Conservation (phyloP, 2,113 vertebrate species). For the Apteryx owenii region DNA sequence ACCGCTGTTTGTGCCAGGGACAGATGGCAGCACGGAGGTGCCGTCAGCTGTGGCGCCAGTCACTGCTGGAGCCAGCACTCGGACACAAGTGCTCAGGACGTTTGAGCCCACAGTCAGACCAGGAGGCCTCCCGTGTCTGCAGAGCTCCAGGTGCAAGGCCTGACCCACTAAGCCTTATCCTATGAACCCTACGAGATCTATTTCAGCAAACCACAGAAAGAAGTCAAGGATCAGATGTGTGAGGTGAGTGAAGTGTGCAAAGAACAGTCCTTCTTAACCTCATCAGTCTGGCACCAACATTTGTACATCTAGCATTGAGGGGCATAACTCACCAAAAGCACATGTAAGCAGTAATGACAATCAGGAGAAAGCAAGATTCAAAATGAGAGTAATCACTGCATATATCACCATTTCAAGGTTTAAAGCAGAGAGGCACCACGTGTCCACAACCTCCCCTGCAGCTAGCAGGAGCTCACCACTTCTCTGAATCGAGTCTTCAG, state of each 20-base stretch:
- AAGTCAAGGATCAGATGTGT: not conserved
- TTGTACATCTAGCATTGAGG: not conserved
- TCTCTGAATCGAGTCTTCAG: not conserved
- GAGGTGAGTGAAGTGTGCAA: not conserved
- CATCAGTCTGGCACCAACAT: rapidly evolving
- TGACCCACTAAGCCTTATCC: not conserved
- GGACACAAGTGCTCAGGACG: not conserved
- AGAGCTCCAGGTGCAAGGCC: not conserved
- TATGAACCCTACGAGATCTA: rapidly evolving
- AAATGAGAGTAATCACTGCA: not conserved
- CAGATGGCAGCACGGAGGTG: not conserved
- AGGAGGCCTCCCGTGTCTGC: not conserved
- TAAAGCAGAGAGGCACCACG: not conserved
- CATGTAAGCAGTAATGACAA: not conserved
- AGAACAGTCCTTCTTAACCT: not conserved
- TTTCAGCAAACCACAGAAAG: not conserved
- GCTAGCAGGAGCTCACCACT: not conserved
- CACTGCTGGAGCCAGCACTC: rapidly evolving
- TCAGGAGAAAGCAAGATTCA: not conserved
- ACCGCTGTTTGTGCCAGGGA: not conserved
- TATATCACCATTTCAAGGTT: not conserved
- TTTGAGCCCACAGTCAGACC: rapidly evolving
- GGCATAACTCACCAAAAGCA: not conserved
- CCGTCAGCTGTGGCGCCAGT: not conserved
- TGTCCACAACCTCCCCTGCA: not conserved